Evolutionary conservation across 2,888 invertebrate species (phyloP), one percentile per base, ranked within the genome.

Genomic region (Sycophila texana): DNA sequence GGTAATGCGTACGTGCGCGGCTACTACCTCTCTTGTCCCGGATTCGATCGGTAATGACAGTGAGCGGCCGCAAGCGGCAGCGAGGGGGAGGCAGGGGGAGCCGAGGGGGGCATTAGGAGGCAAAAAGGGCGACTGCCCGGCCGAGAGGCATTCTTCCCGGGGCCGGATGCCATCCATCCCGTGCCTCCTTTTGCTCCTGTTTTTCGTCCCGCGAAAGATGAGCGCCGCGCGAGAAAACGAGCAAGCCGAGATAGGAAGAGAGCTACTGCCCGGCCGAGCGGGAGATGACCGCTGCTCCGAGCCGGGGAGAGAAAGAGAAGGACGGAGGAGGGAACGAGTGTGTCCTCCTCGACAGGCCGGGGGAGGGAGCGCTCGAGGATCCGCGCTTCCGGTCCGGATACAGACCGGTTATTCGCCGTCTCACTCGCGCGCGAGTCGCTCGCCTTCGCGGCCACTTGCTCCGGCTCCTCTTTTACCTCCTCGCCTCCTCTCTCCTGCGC

Each of bases 341-440:
- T 53, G 16, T 53, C 53, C n/a, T 53, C n/a, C 53, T 53, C 53
- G 55, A 67, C 77, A 82, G 80, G 76, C 82, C 80, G 80, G 77
- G 70, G 75, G 68, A 76, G 79, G 83, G 84, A 84, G 86, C 86
- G 86, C 87, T 57, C 58, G 88, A 87, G 88, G 87, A 87, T 87
- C 87, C 86, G 85, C 84, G 87, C 89, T 90, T 89, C 89, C 90
- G 90, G 89, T 88, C 89, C 88, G 89, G 89, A 89, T 89, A 86
- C 89, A 84, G 88, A 89, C 89, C 89, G 89, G 89, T 89, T 90
- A 86, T 87, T 72, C 73, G 58, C 74, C 55, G 70, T 74, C 79
- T 78, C 77, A 67, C 55, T 80, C 71, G 68, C 65, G 47, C 67
- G 47, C 67, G 22, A 18, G 20, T 49, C 22, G 53, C 39, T 22